Conservation (phyloP, 2,888 invertebrate species). For the Ophioninae sp. region DNA sequence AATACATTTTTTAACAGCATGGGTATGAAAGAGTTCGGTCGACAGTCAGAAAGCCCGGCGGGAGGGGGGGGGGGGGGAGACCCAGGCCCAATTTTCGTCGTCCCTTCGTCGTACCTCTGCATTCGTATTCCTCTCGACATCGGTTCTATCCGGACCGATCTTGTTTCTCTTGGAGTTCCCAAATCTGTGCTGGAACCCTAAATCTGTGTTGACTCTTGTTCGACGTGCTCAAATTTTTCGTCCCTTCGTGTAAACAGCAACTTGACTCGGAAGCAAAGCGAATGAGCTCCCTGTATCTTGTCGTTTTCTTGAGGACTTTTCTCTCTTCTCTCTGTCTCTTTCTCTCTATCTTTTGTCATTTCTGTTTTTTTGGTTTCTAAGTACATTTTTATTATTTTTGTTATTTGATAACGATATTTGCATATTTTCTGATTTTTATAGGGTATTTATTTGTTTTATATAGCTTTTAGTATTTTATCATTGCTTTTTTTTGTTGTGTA, state of each 20-base stretch:
- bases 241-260: conserved; percentile 52
- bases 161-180: conserved; percentile 54
- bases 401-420: no score
- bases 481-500: no score
- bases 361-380: no score
- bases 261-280: conserved; percentile 29
- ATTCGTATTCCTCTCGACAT: not conserved
- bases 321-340: no score
- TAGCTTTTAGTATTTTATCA: no score
- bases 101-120: conserved; percentile 7
- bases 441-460: no score
- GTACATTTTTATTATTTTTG: no score
- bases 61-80: no score
- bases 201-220: not conserved
- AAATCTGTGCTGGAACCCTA: no score
- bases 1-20: no score
- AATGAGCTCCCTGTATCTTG: not conserved
- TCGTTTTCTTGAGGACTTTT: not conserved
- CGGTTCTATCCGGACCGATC: conserved; percentile 47
- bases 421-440: no score
- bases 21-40: conserved; percentile 37
- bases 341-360: no score
- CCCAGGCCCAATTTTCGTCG: conserved; percentile 18
- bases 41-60: conserved; percentile 2
- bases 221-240: conserved; percentile 11